Conservation (phyloP, 2,888 invertebrate species). For the Drosophila emarginata region DNA sequence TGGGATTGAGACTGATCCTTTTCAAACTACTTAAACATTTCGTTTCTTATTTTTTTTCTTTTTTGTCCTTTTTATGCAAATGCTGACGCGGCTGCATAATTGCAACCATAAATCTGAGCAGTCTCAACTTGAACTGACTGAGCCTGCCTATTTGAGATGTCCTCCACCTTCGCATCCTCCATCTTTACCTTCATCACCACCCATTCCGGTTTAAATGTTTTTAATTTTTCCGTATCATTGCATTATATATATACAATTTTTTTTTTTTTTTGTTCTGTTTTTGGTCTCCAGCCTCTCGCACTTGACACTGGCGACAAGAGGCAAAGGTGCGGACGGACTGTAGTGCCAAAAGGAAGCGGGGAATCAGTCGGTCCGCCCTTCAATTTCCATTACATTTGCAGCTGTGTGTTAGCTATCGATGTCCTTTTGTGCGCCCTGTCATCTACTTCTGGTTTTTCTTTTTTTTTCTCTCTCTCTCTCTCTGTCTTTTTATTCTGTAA, state of each 20-base stretch:
- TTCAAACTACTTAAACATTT: slow-evolving; percentile 63
- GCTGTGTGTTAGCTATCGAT: slow-evolving; percentile 74
- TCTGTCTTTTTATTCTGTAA: slow-evolving; percentile 45
- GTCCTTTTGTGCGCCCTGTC: slow-evolving; percentile 77
- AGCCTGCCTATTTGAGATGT: slow-evolving; percentile 56
- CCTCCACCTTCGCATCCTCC: slow-evolving; percentile 21
- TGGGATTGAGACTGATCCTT: slow-evolving; percentile 42
- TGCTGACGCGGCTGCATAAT: slow-evolving; percentile 71
- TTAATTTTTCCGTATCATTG: slow-evolving; percentile 78
- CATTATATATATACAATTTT: slow-evolving; percentile 49
- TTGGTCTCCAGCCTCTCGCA: slow-evolving; percentile 43
- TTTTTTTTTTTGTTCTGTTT: slow-evolving; percentile 38
- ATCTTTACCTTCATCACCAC: too few species aligned
- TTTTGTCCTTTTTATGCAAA: slow-evolving; percentile 66
- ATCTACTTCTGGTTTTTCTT: slow-evolving; percentile 56
- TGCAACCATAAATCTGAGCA: slow-evolving; percentile 71
- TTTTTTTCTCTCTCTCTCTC: slow-evolving; percentile 26
- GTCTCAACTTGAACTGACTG: slow-evolving; percentile 67
- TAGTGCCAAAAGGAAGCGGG: neutral
- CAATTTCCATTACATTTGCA: slow-evolving; percentile 76
- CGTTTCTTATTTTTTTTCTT: too few species aligned
- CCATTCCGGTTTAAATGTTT: slow-evolving; percentile 59
- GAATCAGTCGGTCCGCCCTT: slow-evolving; percentile 54
- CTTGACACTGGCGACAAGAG: slow-evolving; percentile 63
- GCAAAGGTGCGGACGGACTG: slow-evolving; percentile 53